phyloP scores from a whole-genome alignment of 2,797 vertebrate species.

The Harpagifer antarcticus region DNA sequence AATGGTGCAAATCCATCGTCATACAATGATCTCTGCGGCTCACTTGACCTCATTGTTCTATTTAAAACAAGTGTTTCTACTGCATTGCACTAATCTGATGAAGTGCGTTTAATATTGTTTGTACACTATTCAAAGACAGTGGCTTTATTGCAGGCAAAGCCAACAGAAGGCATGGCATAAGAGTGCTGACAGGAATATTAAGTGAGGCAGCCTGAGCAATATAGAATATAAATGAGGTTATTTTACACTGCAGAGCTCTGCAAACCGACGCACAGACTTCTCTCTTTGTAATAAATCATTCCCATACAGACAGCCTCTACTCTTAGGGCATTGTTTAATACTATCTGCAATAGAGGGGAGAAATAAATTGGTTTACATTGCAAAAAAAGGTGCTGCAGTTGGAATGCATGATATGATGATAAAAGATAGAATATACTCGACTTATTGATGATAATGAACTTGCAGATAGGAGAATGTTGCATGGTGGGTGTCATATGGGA shows the following conservation, averaged over 20 bases:
- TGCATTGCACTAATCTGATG: slow-evolving; percentile 78
- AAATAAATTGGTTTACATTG: slow-evolving; percentile 90
- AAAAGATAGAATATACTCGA: slow-evolving; percentile 86
- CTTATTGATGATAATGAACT: slow-evolving; percentile 90
- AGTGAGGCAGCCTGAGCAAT: slow-evolving; percentile 86
- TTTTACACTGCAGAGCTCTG: slow-evolving; percentile 89
- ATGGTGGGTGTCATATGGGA: slow-evolving; percentile 75
- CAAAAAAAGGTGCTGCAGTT: slow-evolving; percentile 77
- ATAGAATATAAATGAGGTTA: slow-evolving; percentile 93
- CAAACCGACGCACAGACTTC: slow-evolving; percentile 87
- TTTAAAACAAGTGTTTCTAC: slow-evolving; percentile 62
- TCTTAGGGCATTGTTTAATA: slow-evolving; percentile 91
- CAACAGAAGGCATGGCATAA: slow-evolving; percentile 84
- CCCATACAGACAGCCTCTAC: slow-evolving; percentile 87
- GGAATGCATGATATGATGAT: slow-evolving; percentile 79
- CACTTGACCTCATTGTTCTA: slow-evolving; percentile 72
- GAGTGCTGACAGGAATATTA: slow-evolving; percentile 90
- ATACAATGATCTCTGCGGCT: slow-evolving; percentile 47
- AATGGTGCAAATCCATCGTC: slow-evolving; percentile 51
- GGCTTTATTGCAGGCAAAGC: slow-evolving; percentile 83
- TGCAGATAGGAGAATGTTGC: slow-evolving; percentile 77
- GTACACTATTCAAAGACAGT: slow-evolving; percentile 83
- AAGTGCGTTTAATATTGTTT: slow-evolving; percentile 88
- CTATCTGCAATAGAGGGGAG: slow-evolving; percentile 84
- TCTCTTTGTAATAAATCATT: slow-evolving; percentile 92